Conservation (phyloP, 2,888 invertebrate species). For the Halictus quadricinctus region DNA sequence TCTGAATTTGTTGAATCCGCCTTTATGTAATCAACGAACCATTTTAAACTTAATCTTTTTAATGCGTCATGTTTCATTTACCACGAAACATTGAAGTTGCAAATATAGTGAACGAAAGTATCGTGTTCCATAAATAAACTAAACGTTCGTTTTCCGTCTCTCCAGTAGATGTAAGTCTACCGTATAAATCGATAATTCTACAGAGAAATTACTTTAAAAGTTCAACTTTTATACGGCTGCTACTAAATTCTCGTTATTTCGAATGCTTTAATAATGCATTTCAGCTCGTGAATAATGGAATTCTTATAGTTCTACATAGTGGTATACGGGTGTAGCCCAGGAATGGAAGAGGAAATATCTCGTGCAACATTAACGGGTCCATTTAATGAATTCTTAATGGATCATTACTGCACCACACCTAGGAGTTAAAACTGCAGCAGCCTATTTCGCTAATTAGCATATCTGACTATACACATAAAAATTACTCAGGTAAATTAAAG, state of each 20-base stretch:
- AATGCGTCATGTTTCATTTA: too few species aligned
- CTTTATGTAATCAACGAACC: too few species aligned
- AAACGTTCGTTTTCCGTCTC: background rate
- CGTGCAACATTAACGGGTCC: background rate
- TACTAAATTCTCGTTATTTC: background rate
- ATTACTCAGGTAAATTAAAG: background rate
- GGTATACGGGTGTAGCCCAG: background rate
- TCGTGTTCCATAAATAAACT: too few species aligned
- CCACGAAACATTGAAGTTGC: too few species aligned
- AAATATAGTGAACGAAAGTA: too few species aligned
- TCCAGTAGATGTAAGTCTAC: background rate
- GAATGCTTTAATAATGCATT: background rate
- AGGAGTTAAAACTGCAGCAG: background rate
- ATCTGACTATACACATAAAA: background rate
- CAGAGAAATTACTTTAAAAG: background rate
- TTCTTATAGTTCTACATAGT: background rate
- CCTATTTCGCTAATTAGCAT: background rate
- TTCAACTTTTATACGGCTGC: background rate
- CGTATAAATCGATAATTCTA: background rate
- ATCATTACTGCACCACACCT: background rate
- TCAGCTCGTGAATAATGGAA: conserved; percentile 1
- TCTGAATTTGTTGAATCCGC: too few species aligned
- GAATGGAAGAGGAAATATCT: background rate
- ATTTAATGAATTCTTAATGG: conserved; percentile 1
- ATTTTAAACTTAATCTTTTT: too few species aligned